Evolutionary conservation across 2,797 vertebrate species (phyloP).

Genomic region (Anguilla megastoma): DNA sequence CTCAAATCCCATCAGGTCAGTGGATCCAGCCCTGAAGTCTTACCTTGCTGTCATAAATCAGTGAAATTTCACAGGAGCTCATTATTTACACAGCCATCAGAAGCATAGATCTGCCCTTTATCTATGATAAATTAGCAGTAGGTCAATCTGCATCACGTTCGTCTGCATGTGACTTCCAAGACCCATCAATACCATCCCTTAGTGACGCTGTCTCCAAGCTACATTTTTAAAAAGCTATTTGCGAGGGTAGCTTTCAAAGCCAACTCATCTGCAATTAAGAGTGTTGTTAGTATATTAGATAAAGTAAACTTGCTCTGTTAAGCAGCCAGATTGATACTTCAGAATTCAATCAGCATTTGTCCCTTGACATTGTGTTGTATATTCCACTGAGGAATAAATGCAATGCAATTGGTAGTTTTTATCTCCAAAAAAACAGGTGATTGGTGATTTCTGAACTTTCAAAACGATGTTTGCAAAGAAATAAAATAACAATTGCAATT

Average conservation of each 20-base stretch:
- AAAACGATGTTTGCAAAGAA: neutral
- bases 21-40: neutral
- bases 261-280: neutral
- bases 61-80: slow-evolving; percentile 14
- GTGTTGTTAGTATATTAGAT: neutral
- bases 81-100: slow-evolving; percentile 34
- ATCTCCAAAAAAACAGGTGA: neutral
- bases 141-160: slow-evolving; percentile 30
- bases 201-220: slow-evolving; percentile 8
- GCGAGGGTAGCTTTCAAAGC: slow-evolving; percentile 7
- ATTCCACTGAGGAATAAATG: neutral
- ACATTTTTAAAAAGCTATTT: slow-evolving; percentile 21
- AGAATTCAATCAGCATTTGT: neutral
- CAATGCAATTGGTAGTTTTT: neutral
- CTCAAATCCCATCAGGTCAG: neutral
- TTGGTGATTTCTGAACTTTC: neutral
- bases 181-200: slow-evolving; percentile 38
- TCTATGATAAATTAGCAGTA: slow-evolving; percentile 53
- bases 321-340: neutral
- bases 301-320: neutral
- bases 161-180: slow-evolving; percentile 46
- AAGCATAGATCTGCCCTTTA: slow-evolving; percentile 51
- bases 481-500: too few species aligned
- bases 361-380: neutral
- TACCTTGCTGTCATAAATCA: neutral